Percentiles rank a stretch among this genome's conserved stretches.
phyloP scores from a whole-genome alignment of 2,797 vertebrate species.

The Sardinella longiceps region DNA sequence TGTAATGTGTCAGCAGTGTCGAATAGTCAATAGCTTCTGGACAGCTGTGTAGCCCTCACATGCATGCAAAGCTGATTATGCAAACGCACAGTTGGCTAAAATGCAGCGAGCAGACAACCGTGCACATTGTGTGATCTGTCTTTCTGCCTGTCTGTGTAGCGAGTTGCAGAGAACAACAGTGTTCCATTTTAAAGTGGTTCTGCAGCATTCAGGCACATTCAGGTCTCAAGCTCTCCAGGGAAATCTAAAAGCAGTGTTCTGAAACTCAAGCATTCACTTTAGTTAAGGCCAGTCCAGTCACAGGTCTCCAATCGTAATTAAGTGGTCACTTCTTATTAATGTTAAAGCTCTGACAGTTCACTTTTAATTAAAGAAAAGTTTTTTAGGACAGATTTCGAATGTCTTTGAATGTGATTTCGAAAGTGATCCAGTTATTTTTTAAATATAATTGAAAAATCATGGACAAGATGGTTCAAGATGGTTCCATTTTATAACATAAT shows the following conservation, averaged over 20 bases:
- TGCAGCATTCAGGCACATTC: not conserved
- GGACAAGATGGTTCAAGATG: not conserved
- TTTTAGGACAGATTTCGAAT: not conserved
- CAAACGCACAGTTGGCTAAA: not conserved
- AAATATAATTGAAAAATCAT: not conserved
- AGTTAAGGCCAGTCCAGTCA: not conserved
- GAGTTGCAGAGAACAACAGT: not conserved
- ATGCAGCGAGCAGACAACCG: not conserved
- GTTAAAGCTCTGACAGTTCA: not conserved
- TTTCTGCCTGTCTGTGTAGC: not conserved
- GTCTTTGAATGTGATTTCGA: too few relatives aligned
- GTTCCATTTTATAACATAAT: too few relatives aligned
- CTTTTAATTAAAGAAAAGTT: not conserved
- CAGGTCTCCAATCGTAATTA: not conserved
- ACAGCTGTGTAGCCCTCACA: not conserved
- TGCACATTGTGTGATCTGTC: not conserved
- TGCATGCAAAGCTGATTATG: not conserved
- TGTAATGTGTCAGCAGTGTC: not conserved
- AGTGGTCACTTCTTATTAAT: not conserved
- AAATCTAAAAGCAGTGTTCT: constrained; percentile 9
- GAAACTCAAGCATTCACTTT: not conserved
- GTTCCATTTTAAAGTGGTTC: not conserved
- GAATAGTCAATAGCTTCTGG: not conserved
- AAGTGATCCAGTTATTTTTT: too few relatives aligned
- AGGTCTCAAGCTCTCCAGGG: not conserved